Conservation (phyloP, 1,140 invertebrate species). For the Telenomus remus region DNA sequence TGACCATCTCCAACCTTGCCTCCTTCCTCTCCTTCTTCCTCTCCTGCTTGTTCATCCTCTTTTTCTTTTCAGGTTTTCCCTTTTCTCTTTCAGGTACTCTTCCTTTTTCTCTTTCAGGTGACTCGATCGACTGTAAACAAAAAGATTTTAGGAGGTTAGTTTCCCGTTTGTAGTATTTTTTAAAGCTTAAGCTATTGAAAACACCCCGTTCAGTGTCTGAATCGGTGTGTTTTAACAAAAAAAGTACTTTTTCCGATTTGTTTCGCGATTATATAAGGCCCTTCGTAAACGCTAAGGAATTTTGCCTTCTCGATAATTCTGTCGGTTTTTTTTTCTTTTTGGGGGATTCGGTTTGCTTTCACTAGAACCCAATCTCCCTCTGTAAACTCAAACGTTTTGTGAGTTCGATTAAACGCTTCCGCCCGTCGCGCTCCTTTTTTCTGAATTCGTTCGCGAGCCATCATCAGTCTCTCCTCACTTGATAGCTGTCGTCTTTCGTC, state of each 20-base stretch:
- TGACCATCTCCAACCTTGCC: too few relatives aligned
- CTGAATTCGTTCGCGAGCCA: slow-evolving; percentile 2
- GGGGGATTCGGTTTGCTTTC: background rate
- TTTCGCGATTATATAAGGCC: background rate
- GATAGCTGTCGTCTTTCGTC: background rate
- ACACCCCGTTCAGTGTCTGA: background rate
- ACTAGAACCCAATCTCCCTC: slow-evolving; percentile 1
- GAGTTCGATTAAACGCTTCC: slow-evolving; percentile 61
- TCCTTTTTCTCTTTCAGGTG: too few relatives aligned
- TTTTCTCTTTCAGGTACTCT: too few relatives aligned
- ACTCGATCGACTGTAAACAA: too few relatives aligned
- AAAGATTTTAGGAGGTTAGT: too few relatives aligned
- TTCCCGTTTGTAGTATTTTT: slow-evolving; percentile 3
- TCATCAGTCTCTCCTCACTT: slow-evolving; percentile 11
- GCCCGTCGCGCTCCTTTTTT: background rate
- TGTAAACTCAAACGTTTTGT: background rate
- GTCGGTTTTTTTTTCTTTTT: background rate
- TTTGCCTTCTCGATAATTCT: background rate
- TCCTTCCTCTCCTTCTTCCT: too few relatives aligned
- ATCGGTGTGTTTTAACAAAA: background rate
- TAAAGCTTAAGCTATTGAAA: slow-evolving; percentile 4
- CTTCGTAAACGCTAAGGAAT: background rate
- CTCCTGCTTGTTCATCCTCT: too few relatives aligned
- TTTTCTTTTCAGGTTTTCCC: too few relatives aligned
- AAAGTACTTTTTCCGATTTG: slow-evolving; percentile 1